A percentile compares a stretch with the other conserved stretches of the same genome.
Evolutionary conservation across 2,797 vertebrate genomes (phyloP).

Genomic region (Sphenodon punctatus): DNA sequence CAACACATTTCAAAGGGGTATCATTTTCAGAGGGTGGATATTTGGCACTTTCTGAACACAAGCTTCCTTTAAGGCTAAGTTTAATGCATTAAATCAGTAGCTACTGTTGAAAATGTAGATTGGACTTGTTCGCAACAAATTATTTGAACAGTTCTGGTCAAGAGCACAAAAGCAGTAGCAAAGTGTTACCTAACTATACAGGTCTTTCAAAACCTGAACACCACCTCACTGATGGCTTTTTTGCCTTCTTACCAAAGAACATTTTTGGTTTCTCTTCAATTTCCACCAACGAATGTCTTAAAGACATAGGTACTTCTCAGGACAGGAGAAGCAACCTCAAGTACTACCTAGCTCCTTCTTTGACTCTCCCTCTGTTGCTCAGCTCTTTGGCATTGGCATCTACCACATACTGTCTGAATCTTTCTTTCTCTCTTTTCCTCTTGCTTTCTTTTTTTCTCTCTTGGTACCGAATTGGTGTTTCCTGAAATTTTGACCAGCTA

Average conservation of each 20-base stretch:
- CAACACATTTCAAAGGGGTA: neutral
- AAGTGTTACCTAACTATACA: constrained; percentile 43
- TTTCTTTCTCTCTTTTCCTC: neutral
- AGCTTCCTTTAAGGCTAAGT: neutral
- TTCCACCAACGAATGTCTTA: neutral
- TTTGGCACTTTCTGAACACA: accelerated
- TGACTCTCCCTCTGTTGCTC: constrained; percentile 2
- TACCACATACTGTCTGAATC: neutral
- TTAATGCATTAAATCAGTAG: neutral
- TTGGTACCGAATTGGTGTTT: neutral
- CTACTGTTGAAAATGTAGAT: constrained; percentile 6
- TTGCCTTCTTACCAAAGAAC: constrained; percentile 32
- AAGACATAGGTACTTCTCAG: constrained; percentile 40
- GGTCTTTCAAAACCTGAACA: constrained; percentile 32
- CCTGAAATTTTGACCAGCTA: neutral
- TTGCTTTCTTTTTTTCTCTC: too few species aligned
- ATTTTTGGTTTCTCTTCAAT: constrained; percentile 15
- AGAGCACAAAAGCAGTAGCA: constrained; percentile 6
- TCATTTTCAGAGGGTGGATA: accelerated
- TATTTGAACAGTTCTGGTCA: neutral
- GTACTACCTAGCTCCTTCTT: constrained; percentile 17
- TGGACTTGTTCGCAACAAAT: neutral
- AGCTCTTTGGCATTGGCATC: neutral
- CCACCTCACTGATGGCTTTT: constrained; percentile 39
- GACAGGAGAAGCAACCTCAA: constrained; percentile 14